Evolutionary conservation across 2,113 vertebrate species (phyloP).

Genomic region (Sander vitreus): DNA sequence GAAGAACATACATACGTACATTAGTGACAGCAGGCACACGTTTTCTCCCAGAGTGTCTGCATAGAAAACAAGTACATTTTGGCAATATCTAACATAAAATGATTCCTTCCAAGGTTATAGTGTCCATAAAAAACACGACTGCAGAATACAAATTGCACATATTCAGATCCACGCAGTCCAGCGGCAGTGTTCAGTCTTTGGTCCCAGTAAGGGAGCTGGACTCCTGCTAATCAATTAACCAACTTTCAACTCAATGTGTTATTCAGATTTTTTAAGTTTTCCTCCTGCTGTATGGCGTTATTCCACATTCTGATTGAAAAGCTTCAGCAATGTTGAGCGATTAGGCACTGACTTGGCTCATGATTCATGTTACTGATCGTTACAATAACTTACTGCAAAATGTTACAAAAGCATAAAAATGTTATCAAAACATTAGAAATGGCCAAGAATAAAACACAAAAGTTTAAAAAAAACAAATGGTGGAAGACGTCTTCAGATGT

Average conservation of each 20-base stretch:
- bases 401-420: background rate
- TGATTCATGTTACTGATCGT: background rate
- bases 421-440: background rate
- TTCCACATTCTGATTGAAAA: background rate
- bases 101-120: background rate
- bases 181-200: background rate
- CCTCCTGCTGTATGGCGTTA: constrained; percentile 14
- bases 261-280: background rate
- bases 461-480: too few relatives aligned
- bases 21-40: background rate
- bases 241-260: background rate
- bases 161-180: background rate
- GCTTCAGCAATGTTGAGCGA: background rate
- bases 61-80: background rate
- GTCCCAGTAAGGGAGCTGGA: constrained; percentile 4
- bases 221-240: constrained; percentile 36
- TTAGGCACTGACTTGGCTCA: background rate
- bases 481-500: too few relatives aligned
- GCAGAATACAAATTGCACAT: constrained; percentile 32
- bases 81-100: background rate
- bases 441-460: background rate
- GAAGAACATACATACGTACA: constrained; percentile 38
- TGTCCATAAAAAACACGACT: constrained; percentile 1
- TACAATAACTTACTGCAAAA: background rate
- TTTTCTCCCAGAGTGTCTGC: background rate